Conservation (phyloP, 2,797 vertebrate species). For the Anomalospiza imberbis region DNA sequence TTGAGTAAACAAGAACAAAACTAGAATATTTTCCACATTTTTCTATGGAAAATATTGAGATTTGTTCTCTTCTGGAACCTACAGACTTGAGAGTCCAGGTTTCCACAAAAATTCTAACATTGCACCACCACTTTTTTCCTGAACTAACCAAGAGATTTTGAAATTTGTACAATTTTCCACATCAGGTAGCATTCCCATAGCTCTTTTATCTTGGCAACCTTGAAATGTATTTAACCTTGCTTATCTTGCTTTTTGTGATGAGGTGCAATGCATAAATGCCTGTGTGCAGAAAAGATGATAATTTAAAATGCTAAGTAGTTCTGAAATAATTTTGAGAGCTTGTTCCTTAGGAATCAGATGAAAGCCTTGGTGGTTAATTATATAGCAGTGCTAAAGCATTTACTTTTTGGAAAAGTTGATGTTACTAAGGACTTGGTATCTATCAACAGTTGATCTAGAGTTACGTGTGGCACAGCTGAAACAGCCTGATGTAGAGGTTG, state of each 20-base stretch:
- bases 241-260: background rate
- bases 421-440: background rate
- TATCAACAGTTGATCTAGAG: background rate
- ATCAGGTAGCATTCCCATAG: background rate
- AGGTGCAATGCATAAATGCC: background rate
- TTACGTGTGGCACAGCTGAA: background rate
- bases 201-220: slow-evolving; percentile 12
- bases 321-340: slow-evolving; percentile 39
- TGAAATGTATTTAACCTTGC: slow-evolving; percentile 26
- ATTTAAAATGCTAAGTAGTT: slow-evolving; percentile 55
- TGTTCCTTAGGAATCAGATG: slow-evolving; percentile 11
- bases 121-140: background rate
- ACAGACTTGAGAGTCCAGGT: background rate
- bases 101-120: background rate
- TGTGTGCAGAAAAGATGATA: background rate
- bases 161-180: slow-evolving; percentile 12
- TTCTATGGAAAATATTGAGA: background rate
- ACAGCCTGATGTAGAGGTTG: background rate
- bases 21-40: background rate
- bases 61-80: background rate
- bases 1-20: background rate
- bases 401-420: slow-evolving; percentile 11
- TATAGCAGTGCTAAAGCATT: slow-evolving; percentile 3
- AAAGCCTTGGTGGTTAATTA: slow-evolving; percentile 45
- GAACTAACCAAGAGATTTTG: background rate